phyloP scores from a whole-genome alignment of 2,888 invertebrate species.

The Acleris holmiana region DNA sequence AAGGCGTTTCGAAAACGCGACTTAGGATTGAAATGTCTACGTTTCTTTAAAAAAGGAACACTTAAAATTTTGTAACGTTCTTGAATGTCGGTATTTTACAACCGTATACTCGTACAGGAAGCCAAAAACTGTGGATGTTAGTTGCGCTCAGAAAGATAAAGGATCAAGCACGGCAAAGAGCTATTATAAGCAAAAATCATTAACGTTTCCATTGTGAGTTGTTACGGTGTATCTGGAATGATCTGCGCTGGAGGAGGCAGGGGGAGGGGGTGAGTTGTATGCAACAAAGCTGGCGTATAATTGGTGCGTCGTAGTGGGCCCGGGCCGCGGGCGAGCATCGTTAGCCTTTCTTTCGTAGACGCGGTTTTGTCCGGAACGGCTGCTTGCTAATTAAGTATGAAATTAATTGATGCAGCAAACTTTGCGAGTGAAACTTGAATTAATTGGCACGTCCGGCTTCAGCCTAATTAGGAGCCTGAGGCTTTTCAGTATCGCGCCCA shows the following conservation, averaged over 20 bases:
- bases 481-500: slow-evolving; percentile 81
- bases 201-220: slow-evolving; percentile 33
- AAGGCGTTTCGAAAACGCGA: too few relatives aligned
- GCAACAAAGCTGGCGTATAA: slow-evolving; percentile 69
- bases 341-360: slow-evolving; percentile 80
- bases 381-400: slow-evolving; percentile 83
- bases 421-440: slow-evolving; percentile 84
- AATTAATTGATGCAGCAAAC: slow-evolving; percentile 85
- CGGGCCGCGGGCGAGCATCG: slow-evolving; percentile 72
- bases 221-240: slow-evolving; percentile 51
- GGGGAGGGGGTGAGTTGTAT: slow-evolving; percentile 50
- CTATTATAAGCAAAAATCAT: slow-evolving; percentile 22
- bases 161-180: not conserved
- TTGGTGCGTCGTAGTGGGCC: slow-evolving; percentile 75
- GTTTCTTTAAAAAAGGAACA: too few relatives aligned
- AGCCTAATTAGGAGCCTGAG: slow-evolving; percentile 83
- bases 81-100: too few relatives aligned
- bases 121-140: too few relatives aligned
- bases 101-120: too few relatives aligned
- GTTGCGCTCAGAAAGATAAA: not conserved
- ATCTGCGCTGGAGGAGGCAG: slow-evolving; percentile 55
- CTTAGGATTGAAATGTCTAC: too few relatives aligned
- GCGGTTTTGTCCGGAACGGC: slow-evolving; percentile 74
- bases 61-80: too few relatives aligned
- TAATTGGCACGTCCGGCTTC: slow-evolving; percentile 84